Conservation (phyloP, 2,113 vertebrate species). For the Athene cunicularia region DNA sequence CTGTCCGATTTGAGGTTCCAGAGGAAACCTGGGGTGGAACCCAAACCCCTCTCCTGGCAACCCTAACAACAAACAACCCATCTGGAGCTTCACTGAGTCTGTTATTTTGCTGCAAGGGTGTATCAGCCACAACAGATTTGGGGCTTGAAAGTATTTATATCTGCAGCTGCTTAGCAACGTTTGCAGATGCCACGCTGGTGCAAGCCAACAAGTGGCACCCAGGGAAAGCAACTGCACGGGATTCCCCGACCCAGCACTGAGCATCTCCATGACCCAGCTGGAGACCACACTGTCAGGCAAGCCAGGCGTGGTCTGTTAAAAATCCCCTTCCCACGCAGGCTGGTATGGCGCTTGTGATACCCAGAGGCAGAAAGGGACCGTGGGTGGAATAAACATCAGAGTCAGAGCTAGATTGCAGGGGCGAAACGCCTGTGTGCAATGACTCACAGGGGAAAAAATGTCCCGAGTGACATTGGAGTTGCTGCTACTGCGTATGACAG, state of each 20-base stretch:
- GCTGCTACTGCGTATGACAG: accelerated
- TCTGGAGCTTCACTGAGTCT: accelerated
- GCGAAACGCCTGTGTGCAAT: neutral
- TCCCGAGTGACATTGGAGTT: neutral
- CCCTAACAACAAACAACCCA: neutral
- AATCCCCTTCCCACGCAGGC: neutral
- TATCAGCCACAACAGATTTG: neutral
- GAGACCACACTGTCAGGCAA: accelerated
- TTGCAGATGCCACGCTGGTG: accelerated
- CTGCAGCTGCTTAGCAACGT: neutral
- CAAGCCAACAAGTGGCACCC: accelerated
- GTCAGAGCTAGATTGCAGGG: neutral
- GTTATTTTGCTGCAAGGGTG: neutral
- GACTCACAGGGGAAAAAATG: neutral
- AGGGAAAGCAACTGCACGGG: accelerated
- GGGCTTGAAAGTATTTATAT: neutral
- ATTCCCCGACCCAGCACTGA: neutral
- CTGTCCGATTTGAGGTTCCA: accelerated
- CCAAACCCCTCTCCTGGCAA: neutral
- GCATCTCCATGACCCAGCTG: accelerated
- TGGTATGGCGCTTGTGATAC: no score
- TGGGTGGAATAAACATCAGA: neutral
- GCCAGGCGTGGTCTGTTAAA: neutral
- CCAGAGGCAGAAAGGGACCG: accelerated
- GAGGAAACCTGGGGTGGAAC: accelerated